Evolutionary conservation across 2,888 invertebrate genomes (phyloP), one percentile per base, ranked within the genome.

Genomic region (Sphaerophoria rueppellii): DNA sequence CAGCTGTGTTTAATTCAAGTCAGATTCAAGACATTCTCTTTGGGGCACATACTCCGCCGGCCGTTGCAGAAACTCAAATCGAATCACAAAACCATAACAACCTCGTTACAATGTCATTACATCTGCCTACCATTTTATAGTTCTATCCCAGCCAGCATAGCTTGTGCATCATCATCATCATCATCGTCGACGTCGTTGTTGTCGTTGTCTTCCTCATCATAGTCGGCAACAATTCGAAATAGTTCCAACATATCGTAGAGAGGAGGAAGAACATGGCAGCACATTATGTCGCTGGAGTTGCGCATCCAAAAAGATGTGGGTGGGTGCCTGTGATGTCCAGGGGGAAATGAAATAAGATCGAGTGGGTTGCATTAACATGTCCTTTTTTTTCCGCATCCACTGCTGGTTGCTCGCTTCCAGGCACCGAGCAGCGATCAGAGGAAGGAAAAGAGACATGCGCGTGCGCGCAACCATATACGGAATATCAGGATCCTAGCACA

Each of bases 91-190:
- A 81, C 82, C 86, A 82, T 86, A 82, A 86, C 86, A 86, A 86
- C 77, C 86, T 86, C 82, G 86, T 86, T 86, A 86, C 86, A 86
- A 86, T 86, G 86, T 86, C 86, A 86, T 86, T 86, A 86, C 82
- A 85, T 86, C 86, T 86, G 86, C 86, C 86, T 86, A 74, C 82
- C 81, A 85, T 76, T 48, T 72, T 58, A 70, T 35, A 46, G 24
- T 24, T 24, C 24, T 2, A 24, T 24, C 24, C 70, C 70, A 35
- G 24, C 2, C 60, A 75, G 61, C 74, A 40, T 55, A 75, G 61
- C 74, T 40, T 65, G 78, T 67, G 50, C 74, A 75, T 71, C 63
- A 74, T 65, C 63, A 63, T 63, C 58, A 61, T 60, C 55, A 48
- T 48, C 70, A 5, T 58, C 52, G 4, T 52, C 16, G n/a, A 54